Evolutionary conservation across 1,140 invertebrate species (phyloP), one percentile per base, ranked within the genome.

Genomic region (Drosophila bocki): DNA sequence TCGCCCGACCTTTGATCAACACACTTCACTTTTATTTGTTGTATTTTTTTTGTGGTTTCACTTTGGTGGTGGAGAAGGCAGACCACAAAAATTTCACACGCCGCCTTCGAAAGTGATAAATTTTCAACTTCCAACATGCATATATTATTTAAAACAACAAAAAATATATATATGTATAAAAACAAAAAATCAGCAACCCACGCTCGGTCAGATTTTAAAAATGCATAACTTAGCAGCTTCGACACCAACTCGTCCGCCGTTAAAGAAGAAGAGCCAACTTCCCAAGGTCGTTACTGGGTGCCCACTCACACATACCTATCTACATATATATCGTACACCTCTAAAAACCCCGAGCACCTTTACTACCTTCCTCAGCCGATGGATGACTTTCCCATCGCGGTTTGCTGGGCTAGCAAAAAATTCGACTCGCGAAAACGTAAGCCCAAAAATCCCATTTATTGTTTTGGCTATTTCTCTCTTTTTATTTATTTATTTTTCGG

Each of bases 361-460:
- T 19, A 33, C 45, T 37, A 29, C 41, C 63, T 26, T 33, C 50
- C 7, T 17, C 37, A 26, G 29, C 48, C 37, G 19, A 19, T 39
- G 60, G 44, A 44, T 82, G 75, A 87, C 83, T 86, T 86, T 87
- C 83, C 60, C 83, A 87, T 62, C 58, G 32, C 50, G 33, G 57
- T 59, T 80, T 74, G 82, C 82, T 86, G 77, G 56, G 53, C 62
- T 76, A 75, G 82, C 82, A 79, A 69, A 85, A 82, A 71, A 50
- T 45, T 35, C 37, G 42, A 75, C 44, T 61, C 29, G 47, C 45
- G n/a, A 60, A 68, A 78, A 65, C 72, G 67, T 68, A 81, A 74
- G 77, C 75, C 82, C 75, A 62, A 85, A 57, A 85, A 82, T 82
- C 82, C 74, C 78, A 85, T 86, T 86, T 82, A 86, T 84, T 84